These are phyloP conservation scores for Ascidia mentula DNA, from an alignment of 23 tunicate species.

Conservation along the genomic window DNA sequence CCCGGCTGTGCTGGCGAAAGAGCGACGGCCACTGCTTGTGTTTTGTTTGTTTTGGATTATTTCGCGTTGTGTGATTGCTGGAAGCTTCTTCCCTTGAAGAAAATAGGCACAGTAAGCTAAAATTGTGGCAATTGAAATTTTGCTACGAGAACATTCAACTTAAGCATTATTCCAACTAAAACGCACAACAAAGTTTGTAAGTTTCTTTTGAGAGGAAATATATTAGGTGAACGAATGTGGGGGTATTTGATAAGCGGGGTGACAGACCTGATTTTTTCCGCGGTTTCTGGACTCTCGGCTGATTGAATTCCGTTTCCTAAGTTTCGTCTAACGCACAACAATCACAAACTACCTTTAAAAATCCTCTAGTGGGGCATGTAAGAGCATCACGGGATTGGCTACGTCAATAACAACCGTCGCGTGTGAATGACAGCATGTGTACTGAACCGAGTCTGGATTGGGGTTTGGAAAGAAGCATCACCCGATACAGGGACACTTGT, in stretches of 20 bases:
- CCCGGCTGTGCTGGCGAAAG: no score
- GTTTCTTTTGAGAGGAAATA: no score
- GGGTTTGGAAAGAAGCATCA: background rate
- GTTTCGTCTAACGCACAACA: background rate
- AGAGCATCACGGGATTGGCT: background rate
- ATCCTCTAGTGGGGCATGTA: background rate
- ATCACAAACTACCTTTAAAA: background rate
- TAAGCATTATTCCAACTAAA: no score
- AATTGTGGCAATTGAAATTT: no score
- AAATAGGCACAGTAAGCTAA: no score
- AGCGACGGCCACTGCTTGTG: no score
- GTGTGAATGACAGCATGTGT: background rate
- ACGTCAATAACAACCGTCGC: background rate
- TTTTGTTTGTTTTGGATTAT: no score
- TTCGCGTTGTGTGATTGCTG: no score
- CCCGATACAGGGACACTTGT: background rate
- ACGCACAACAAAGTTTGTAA: no score
- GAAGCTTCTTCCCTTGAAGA: no score
- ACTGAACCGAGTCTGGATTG: background rate
- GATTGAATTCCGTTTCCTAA: slow-evolving; percentile 23
- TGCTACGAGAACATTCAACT: background rate
- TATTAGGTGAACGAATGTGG: background rate
- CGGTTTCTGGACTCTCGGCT: no score
- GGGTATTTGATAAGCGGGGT: background rate
- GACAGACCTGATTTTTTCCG: no score